Percentiles rank a stretch among this genome's conserved stretches.
Conservation (phyloP, 2,113 vertebrate species). For the Erythrocercus mccallii region DNA sequence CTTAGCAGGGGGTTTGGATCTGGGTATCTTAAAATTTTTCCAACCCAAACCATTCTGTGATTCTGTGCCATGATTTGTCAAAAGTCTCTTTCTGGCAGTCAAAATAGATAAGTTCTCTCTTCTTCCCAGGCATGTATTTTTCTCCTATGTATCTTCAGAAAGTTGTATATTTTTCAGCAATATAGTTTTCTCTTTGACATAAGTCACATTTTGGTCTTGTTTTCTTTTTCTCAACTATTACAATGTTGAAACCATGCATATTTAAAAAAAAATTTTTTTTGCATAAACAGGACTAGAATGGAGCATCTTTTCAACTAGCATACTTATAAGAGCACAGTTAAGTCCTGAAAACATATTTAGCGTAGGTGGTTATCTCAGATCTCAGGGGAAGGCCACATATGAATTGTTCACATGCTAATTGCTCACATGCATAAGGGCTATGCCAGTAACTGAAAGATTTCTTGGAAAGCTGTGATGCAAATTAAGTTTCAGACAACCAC, state of each 20-base stretch:
- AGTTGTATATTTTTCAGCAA: not conserved
- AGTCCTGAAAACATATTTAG: not conserved
- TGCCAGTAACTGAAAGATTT: not conserved
- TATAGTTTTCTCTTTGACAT: not conserved
- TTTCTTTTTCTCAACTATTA: not conserved
- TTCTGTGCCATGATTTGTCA: not conserved
- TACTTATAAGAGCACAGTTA: not conserved
- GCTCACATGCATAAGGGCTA: not conserved
- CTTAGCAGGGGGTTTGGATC: not conserved
- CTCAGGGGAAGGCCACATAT: not conserved
- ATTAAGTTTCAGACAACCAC: not conserved
- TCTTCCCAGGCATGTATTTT: not conserved
- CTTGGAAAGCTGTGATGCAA: not conserved
- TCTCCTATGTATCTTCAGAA: not conserved
- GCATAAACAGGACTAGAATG: not conserved
- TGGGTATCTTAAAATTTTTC: not conserved
- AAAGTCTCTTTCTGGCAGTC: not conserved
- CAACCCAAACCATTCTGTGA: not conserved
- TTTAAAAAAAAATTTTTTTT: not conserved
- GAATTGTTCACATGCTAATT: not conserved
- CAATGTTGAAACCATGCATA: not conserved
- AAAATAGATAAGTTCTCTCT: not conserved
- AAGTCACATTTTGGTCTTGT: not conserved
- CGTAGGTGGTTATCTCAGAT: not conserved
- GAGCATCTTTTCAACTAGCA: not conserved